Evolutionary conservation across 2,113 vertebrate species (phyloP), one percentile per base, ranked within the genome.

Genomic region (Spea multiplicata): DNA sequence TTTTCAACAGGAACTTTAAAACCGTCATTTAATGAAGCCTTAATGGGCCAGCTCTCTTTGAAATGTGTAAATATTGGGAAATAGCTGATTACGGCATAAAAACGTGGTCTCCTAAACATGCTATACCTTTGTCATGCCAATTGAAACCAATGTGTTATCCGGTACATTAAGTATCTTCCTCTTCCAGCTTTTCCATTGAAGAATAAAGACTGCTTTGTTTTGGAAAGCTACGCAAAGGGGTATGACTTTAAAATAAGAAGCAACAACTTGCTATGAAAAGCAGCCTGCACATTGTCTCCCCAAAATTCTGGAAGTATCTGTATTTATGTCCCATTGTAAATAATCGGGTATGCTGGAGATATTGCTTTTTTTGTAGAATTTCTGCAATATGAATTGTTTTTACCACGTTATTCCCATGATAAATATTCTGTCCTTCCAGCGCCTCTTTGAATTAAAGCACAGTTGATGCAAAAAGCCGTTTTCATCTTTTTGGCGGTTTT

Each of bases 31-130:
- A 61, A 73, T 59, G n/a, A 46, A 47, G 3, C 44, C 9, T 88
- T 85, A 84, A 75, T 59, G 71, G 73, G 76, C 57, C 76, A 73
- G 79, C 81, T 84, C 82, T 86, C 69, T 62, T 2, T 79, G 83
- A 75, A 75, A 16, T 10, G 44, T 5, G 44, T 16, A 73, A n/a
- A 73, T 5, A 52, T 52, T 52, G 9, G 6, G 6, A 6, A 52
- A 52, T 52, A 7, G 50, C 50, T 52, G 9, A 52, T 10, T 52
- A 52, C 1, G 50, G 6, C 9, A 7, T 52, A 7, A 6, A 7
- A 10, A 52, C 6, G 9, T 52, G 9, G 6, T 52, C 9, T 10
- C 50, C 50, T 52, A 52, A 52, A 52, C 50, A 52, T 52, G 50
- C 6, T 10, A 6, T 10, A 52, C 9, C 50, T 10, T 52, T 52